Evolutionary conservation across 2,888 invertebrate species (phyloP), one percentile per base, ranked within the genome.

Genomic region (Drosophila koepferae): DNA sequence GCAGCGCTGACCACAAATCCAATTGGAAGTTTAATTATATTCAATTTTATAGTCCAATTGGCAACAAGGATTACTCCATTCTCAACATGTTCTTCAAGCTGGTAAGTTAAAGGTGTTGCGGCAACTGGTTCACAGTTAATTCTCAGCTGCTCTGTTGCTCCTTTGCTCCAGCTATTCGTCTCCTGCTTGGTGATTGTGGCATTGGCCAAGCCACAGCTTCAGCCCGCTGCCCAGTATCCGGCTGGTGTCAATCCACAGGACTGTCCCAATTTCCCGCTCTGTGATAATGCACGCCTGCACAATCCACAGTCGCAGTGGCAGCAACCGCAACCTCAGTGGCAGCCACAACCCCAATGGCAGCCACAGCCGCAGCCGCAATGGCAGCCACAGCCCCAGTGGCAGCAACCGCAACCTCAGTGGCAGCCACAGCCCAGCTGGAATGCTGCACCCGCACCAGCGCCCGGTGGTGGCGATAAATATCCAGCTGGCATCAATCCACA

Each of bases 181-280:
- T 90, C 93, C 58, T 82, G 92, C 56, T 64, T 92, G 72, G 92
- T 92, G 72, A 92, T 91, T 51, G 73, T 92, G 72, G 92, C 90
- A 8, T 71, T 91, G 76, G 92, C 92, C 58, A 92, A 92, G 66
- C 93, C 93, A 14, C 93, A 93, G 78, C 93, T 93, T 76, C 92
- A 55, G 68, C 91, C 80, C 62, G 93, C 93, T 23, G 93, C 93
- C 6, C 92, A 93, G 66, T 94, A 92, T 89, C 94, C 94, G 67
- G 94, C 94, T 76, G 94, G 94, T 55, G 93, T 94, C 20, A 93
- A 94, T 91, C 94, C 94, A 63, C 90, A 91, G 80, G 92, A 93
- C 74, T 94, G 94, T 76, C 94, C 94, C 78, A 92, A 92, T 80
- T 94, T 94, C 77, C 94, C 94, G 77, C 92, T 93, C 91, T 94